phyloP scores from a whole-genome alignment of 2,888 invertebrate species.

The Athalia cordata region DNA sequence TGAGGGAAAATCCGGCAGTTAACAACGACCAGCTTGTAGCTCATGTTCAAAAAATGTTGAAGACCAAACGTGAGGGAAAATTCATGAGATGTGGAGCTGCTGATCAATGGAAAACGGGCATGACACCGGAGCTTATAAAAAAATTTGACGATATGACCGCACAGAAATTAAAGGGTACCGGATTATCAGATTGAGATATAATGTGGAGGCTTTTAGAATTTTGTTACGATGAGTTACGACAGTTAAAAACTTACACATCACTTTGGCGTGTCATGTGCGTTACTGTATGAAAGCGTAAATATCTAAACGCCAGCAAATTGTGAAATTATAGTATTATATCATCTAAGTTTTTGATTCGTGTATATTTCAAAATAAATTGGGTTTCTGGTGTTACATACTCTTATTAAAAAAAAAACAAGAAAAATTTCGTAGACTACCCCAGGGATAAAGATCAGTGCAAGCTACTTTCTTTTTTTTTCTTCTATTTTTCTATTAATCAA shows the following conservation, averaged over 20 bases:
- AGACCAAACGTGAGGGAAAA: slow-evolving; percentile 65
- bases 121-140: slow-evolving; percentile 67
- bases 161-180: slow-evolving; percentile 64
- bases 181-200: slow-evolving; percentile 51
- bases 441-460: no score
- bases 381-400: no score
- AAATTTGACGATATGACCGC: slow-evolving; percentile 74
- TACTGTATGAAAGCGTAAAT: background rate
- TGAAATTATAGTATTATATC: no score
- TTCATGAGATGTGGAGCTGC: slow-evolving; percentile 75
- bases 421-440: no score
- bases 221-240: background rate
- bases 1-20: slow-evolving; percentile 78
- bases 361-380: no score
- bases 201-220: background rate
- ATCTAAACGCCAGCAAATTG: no score
- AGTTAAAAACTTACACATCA: background rate
- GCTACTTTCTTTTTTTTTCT: no score
- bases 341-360: no score
- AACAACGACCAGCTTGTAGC: slow-evolving; percentile 74
- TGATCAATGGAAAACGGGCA: slow-evolving; percentile 70
- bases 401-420: no score
- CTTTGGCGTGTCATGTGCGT: background rate
- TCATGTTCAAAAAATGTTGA: slow-evolving; percentile 66
- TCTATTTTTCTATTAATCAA: no score